A percentile compares a stretch with the other conserved stretches of the same genome.
Conservation (phyloP, 2,888 invertebrate genomes). For the Deilephila porcellus region DNA sequence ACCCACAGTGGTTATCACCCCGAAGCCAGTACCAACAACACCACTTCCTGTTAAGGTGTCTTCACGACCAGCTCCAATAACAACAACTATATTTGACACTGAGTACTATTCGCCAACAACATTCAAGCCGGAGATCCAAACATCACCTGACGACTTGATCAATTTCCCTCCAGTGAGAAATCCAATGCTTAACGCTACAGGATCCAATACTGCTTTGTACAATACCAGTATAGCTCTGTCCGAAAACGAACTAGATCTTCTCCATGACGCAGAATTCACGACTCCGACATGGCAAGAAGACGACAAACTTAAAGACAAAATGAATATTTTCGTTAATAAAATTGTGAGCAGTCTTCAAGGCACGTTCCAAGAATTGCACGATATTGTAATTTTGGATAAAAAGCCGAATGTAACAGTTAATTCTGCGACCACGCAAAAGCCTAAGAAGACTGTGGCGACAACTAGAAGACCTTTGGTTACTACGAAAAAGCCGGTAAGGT, state of each 20-base stretch:
- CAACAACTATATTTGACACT: conserved; percentile 61
- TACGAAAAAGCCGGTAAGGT: conserved; percentile 72
- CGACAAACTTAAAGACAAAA: conserved; percentile 90
- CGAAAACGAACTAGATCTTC: conserved; percentile 79
- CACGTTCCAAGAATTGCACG: conserved; percentile 92
- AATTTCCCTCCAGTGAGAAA: conserved; percentile 95
- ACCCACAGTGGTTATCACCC: conserved; percentile 88
- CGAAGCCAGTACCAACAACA: conserved; percentile 85
- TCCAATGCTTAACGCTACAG: conserved; percentile 90
- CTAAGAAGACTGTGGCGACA: conserved; percentile 69
- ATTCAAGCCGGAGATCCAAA: conserved; percentile 84
- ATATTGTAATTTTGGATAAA: conserved; percentile 86
- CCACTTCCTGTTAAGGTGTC: conserved; percentile 65
- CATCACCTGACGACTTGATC: conserved; percentile 88
- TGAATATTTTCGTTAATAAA: conserved; percentile 92
- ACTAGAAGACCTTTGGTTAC: conserved; percentile 77
- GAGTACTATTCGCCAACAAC: conserved; percentile 71
- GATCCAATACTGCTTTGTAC: conserved; percentile 76
- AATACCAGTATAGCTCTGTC: conserved; percentile 82
- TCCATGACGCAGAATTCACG: conserved; percentile 87
- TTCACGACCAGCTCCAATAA: conserved; percentile 53
- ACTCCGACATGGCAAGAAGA: conserved; percentile 92
- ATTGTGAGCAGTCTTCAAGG: conserved; percentile 93
- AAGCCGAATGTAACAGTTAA: conserved; percentile 68
- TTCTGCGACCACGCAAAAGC: conserved; percentile 68